Evolutionary conservation across 2,888 invertebrate species (phyloP), one percentile per base, ranked within the genome.

Genomic region (Coenonympha arcania): DNA sequence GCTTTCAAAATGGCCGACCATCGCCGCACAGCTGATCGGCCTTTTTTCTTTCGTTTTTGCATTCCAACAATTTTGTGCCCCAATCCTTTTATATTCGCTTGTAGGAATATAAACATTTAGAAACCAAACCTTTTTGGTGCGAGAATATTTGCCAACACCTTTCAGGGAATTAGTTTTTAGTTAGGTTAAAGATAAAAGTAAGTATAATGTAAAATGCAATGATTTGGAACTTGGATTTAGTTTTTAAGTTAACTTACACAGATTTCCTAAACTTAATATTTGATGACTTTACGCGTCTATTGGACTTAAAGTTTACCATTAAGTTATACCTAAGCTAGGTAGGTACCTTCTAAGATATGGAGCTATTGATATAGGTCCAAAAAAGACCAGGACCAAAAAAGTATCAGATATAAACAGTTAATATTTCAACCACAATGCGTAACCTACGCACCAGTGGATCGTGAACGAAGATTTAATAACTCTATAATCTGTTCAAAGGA

Each of bases 401-500:
- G n/a, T n/a, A n/a, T n/a, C 22, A 11, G 13, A 11, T 20, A 13
- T 37, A 20, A 15, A 18, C n/a, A 30, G n/a, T 30, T 4, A 20
- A 33, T 31, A 2, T 31, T 31, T 9, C 19, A 33, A 43, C 18
- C 28, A 28, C 28, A 41, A 41, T 26, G 18, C 26, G 34, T 20
- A 34, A 18, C 36, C 28, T 9, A 28, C 31, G 33, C 24, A 39
- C 43, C 34, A 40, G 26, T 24, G 36, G 48, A 45, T 52, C 48
- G 41, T 41, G 51, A 37, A 69, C 68, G 63, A 74, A 69, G 69
- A 67, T 81, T 82, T 84, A 80, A 80, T 79, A 83, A 69, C 82
- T 76, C 67, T 65, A 72, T 79, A 83, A 84, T 84, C 80, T 76
- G 67, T 71, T 68, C 69, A 59, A 72, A 76, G 76, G 77, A 82